Base-by-base conservation (phyloP, 2,888 invertebrate species). In the Seira ritae region DNA sequence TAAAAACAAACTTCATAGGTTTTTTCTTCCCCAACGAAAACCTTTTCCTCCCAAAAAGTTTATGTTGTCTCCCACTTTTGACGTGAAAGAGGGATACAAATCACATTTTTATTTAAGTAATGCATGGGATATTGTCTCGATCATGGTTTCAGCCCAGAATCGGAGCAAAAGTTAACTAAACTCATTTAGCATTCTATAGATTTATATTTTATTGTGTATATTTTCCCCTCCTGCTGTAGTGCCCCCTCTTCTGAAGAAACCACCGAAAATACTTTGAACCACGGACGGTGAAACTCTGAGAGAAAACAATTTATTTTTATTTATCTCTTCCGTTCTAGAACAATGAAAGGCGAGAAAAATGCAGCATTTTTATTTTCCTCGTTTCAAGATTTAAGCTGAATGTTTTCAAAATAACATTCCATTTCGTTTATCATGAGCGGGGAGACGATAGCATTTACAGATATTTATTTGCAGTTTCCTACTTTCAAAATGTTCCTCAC, bases 271-370 rank as follows among this genome's bases (percentile, higher is more conserved):
- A 42, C 50, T 50, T 50, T 50, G 50, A n/a, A 50, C 15, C 12
- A n/a, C 15, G 50, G 50, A 12, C 50, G 50, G 50, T 50, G 17
- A 50, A 50, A 50, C 3, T 50, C 15, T 50, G 22, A 23, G 23
- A 65, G 22, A 23, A 19, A 65, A 65, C 23, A 19, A 65, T 67
- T 67, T 67, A 67, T 24, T 67, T 67, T 67, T 67, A 67, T 67
- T 67, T 67, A 67, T 23, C 20, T 24, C 67, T 24, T 67, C 15
- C 67, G 24, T 67, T 67, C 67, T 67, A 67, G 67, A 67, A 67
- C 67, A 67, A 67, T 67, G 67, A 24, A 67, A 24, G n/a, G 4
- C 1, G 15, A 24, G 23, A 24, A 15, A 31, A 31, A 31, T 4
- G 12, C 15, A n/a, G 6, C 3, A 50, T 50, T 50, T 50, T 50